Conservation (phyloP, 2,113 vertebrate species). For the Laticauda laticaudata region DNA sequence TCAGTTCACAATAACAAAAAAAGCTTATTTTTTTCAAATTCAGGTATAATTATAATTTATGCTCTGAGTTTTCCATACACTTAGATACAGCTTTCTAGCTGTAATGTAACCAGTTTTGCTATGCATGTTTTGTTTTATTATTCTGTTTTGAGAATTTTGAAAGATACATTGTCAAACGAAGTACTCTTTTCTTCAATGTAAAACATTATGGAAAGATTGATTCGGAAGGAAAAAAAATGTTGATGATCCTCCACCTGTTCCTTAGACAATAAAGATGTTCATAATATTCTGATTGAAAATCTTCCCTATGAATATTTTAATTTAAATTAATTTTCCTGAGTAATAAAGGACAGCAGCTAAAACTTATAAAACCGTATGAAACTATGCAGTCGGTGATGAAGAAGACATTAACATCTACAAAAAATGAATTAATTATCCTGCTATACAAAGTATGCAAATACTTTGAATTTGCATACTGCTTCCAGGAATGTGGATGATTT, state of each 20-base stretch:
- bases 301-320: slow-evolving; percentile 73
- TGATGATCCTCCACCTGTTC: slow-evolving; percentile 68
- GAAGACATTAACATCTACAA: slow-evolving; percentile 62
- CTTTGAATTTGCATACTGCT: slow-evolving; percentile 66
- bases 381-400: slow-evolving; percentile 72
- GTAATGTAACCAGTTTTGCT: slow-evolving; percentile 57
- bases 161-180: slow-evolving; percentile 50
- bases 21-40: slow-evolving; percentile 24
- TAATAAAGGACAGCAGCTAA: slow-evolving; percentile 73
- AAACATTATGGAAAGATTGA: slow-evolving; percentile 66
- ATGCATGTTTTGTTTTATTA: slow-evolving; percentile 50
- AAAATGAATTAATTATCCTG: slow-evolving; percentile 72
- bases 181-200: slow-evolving; percentile 47
- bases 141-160: slow-evolving; percentile 64
- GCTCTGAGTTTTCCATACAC: slow-evolving; percentile 19
- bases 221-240: slow-evolving; percentile 63
- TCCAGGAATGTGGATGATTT: slow-evolving; percentile 58
- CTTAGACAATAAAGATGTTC: slow-evolving; percentile 67
- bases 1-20: slow-evolving; percentile 14
- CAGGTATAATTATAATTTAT: slow-evolving; percentile 22
- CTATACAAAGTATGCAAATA: slow-evolving; percentile 17
- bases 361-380: slow-evolving; percentile 68
- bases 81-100: slow-evolving; percentile 29
- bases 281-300: slow-evolving; percentile 70
- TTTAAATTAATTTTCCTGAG: slow-evolving; percentile 77